Evolutionary conservation across 2,113 vertebrate species (phyloP).

Genomic region (Arenaria interpres): DNA sequence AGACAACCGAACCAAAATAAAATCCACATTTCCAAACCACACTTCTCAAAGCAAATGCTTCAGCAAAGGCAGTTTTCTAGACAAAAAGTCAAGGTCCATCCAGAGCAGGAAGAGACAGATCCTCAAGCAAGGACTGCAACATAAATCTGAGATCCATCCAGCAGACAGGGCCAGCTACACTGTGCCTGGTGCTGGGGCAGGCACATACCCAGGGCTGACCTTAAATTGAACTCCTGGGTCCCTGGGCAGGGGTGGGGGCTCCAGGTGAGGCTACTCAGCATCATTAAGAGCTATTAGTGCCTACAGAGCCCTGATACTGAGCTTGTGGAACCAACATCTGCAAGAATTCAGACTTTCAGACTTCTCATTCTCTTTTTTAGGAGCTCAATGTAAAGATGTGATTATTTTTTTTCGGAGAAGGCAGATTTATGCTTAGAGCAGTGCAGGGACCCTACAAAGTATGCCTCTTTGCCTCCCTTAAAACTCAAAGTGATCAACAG

Average conservation of each 20-base stretch:
- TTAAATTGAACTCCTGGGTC: neutral
- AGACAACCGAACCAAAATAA: neutral
- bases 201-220: accelerated
- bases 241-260: neutral
- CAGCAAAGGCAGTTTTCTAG: neutral
- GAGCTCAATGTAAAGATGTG: neutral
- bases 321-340: neutral
- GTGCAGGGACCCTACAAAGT: neutral
- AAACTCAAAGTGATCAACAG: neutral
- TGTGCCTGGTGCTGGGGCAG: accelerated
- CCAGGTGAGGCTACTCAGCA: neutral
- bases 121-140: neutral
- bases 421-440: neutral
- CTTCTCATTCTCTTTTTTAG: neutral
- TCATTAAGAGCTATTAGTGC: neutral
- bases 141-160: neutral
- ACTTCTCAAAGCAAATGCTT: neutral
- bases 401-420: neutral
- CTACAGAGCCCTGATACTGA: neutral
- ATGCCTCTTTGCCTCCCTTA: neutral
- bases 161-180: neutral
- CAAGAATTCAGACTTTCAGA: neutral
- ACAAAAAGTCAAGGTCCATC: neutral
- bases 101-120: neutral
- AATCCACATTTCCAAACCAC: neutral